Percentiles rank a stretch among this genome's conserved stretches.
Evolutionary conservation across 1,140 invertebrate species (phyloP).

Genomic region (Papilio glaucus): DNA sequence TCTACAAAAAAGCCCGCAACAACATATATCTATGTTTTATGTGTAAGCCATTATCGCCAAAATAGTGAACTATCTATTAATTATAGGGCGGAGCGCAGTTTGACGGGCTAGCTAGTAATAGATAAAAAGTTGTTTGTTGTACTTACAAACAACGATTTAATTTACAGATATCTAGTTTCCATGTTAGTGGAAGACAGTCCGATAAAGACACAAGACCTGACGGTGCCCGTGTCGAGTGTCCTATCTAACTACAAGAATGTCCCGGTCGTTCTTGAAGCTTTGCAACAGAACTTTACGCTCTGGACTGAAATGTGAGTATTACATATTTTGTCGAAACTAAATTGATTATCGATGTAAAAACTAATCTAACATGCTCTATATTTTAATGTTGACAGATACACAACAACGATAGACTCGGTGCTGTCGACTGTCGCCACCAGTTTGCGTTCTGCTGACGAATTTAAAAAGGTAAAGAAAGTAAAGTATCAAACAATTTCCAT

Average conservation of each 20-base stretch:
- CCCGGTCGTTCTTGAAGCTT: slow-evolving; percentile 76
- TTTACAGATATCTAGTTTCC: slow-evolving; percentile 68
- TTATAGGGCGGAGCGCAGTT: too few species aligned
- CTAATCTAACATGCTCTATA: too few species aligned
- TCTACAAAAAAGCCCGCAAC: too few species aligned
- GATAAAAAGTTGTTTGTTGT: too few species aligned
- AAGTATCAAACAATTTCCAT: background rate
- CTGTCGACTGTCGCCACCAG: slow-evolving; percentile 53
- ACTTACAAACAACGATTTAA: too few species aligned
- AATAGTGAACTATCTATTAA: too few species aligned
- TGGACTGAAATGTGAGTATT: slow-evolving; percentile 60
- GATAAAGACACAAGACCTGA: slow-evolving; percentile 76
- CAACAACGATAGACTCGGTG: slow-evolving; percentile 59
- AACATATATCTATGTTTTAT: too few species aligned
- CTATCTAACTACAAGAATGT: slow-evolving; percentile 73
- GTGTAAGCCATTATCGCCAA: too few species aligned
- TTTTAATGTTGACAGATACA: slow-evolving; percentile 54
- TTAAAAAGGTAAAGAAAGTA: slow-evolving; percentile 55
- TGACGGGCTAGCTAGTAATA: too few species aligned
- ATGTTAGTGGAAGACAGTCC: slow-evolving; percentile 76
- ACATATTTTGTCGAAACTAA: slow-evolving; percentile 5
- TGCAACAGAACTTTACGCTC: slow-evolving; percentile 65
- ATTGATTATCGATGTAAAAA: too few species aligned
- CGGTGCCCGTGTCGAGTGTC: slow-evolving; percentile 73
- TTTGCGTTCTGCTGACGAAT: slow-evolving; percentile 61